phyloP scores from a whole-genome alignment of 2,113 vertebrate species.

The Nibea albiflora region DNA sequence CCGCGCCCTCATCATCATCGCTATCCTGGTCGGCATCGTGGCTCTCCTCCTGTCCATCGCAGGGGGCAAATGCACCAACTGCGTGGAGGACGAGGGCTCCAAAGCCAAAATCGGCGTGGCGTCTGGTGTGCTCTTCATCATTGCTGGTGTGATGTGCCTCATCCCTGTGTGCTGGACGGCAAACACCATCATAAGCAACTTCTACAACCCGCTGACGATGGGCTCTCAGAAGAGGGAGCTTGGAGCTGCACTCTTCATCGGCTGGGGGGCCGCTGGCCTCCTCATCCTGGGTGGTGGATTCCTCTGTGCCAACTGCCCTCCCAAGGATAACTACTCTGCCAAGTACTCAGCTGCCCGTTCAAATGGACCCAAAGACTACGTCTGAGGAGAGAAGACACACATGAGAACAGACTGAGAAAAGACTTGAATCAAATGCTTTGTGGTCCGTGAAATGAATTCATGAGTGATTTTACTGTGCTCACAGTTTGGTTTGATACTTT shows the following conservation, averaged over 20 bases:
- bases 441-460: slow-evolving; percentile 14
- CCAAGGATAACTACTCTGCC: slow-evolving; percentile 85
- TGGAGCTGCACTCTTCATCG: slow-evolving; percentile 91
- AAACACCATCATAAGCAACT: slow-evolving; percentile 86
- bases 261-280: slow-evolving; percentile 88
- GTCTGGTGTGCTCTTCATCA: slow-evolving; percentile 85
- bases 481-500: slow-evolving; percentile 25
- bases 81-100: slow-evolving; percentile 87
- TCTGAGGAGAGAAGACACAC: slow-evolving; percentile 77
- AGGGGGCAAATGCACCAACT: slow-evolving; percentile 95
- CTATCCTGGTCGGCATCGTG: slow-evolving; percentile 86
- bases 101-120: slow-evolving; percentile 88
- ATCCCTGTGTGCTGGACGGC: slow-evolving; percentile 93
- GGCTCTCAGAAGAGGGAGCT: slow-evolving; percentile 88
- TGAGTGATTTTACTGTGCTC: slow-evolving; percentile 1
- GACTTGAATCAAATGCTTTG: slow-evolving; percentile 17
- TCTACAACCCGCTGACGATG: slow-evolving; percentile 87
- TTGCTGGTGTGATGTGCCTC: slow-evolving; percentile 86
- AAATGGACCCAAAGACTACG: slow-evolving; percentile 85
- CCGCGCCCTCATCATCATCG: slow-evolving; percentile 87
- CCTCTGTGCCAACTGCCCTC: slow-evolving; percentile 92
- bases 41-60: slow-evolving; percentile 86
- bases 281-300: slow-evolving; percentile 88
- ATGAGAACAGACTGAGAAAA: slow-evolving; percentile 40
- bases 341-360: slow-evolving; percentile 88